Base-by-base conservation (phyloP, 2,888 invertebrate genomes). In the Lepidochitona cinerea region DNA sequence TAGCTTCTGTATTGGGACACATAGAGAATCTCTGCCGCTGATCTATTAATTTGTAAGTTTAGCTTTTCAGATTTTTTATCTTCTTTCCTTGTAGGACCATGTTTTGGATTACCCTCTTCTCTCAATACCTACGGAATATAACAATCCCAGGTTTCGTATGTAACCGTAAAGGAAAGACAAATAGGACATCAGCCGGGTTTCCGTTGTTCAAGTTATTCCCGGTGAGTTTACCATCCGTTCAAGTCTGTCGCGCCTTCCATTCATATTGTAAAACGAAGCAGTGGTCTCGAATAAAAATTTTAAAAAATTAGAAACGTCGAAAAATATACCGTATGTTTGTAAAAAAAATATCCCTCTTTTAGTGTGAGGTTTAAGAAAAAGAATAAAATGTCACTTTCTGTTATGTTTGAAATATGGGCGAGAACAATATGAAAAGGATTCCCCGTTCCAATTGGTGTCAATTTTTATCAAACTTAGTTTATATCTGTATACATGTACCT, bases 31-130 rank as follows among this genome's bases (percentile, higher is more conserved):
- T n/a, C n/a, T n/a, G n/a, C n/a, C n/a, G n/a, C n/a, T n/a, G n/a
- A n/a, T n/a, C n/a, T n/a, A n/a, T n/a, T n/a, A n/a, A n/a, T n/a
- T n/a, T n/a, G n/a, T n/a, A n/a, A n/a, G n/a, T n/a, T n/a, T n/a
- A 33, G 33, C 7, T 67, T n/a, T n/a, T 37, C n/a, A 35, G n/a
- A 5, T 67, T n/a, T 18, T 33, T 67, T 18, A 35, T 4, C 4
- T 32, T 70, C 26, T 72, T 54, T 41, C 12, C 65, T 89, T 91
- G 26, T 91, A 94, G 94, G 79, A 96, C 96, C 0, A 94, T 96
- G 74, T 91, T 93, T 0, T 92, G 96, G 91, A 91, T 96, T 84
- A 94, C 95, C 0, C 87, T 95, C 69, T 96, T 95, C 89, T 96
- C 96, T 0, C 96, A 96, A 90, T 94, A 95, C 83, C 92, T 96